Percentiles rank a stretch among this genome's conserved stretches.
Evolutionary conservation across 1,140 invertebrate species (phyloP).

Genomic region (Sycobia sp.): DNA sequence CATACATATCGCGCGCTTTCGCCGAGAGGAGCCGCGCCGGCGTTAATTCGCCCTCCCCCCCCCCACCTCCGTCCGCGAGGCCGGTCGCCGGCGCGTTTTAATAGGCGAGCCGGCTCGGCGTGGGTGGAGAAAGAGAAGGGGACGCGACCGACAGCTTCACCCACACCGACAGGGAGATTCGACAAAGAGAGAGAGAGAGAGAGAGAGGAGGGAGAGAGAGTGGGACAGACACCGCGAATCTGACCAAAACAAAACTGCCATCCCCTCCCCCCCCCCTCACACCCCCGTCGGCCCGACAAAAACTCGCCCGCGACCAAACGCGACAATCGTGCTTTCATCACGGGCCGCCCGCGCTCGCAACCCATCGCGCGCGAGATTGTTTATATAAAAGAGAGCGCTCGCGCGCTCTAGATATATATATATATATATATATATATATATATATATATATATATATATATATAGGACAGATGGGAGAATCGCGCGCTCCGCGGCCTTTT

Average conservation of each 20-base stretch:
- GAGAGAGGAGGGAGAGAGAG: neutral
- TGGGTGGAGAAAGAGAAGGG: neutral
- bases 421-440: too few relatives aligned
- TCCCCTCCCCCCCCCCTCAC: neutral
- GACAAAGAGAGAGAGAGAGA: too few relatives aligned
- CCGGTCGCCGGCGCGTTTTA: neutral
- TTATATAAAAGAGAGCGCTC: too few relatives aligned
- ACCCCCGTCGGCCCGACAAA: neutral
- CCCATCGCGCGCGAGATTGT: too few relatives aligned
- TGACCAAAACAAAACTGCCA: conserved; percentile 3
- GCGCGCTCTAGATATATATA: too few relatives aligned
- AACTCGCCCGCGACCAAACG: neutral
- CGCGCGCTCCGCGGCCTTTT: conserved; percentile 37
- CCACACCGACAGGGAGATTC: too few relatives aligned
- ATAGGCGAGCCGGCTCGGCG: neutral
- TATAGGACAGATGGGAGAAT: too few relatives aligned
- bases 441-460: too few relatives aligned
- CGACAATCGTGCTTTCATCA: too few relatives aligned
- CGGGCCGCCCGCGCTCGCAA: neutral
- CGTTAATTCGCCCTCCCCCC: neutral
- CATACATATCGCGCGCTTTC: too few relatives aligned
- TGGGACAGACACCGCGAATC: neutral
- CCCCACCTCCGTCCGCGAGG: neutral
- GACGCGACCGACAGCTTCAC: too few relatives aligned
- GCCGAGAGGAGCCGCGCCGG: too few relatives aligned